phyloP scores from a whole-genome alignment of 2,113 vertebrate genomes.

The Sakesphorus luctuosus region DNA sequence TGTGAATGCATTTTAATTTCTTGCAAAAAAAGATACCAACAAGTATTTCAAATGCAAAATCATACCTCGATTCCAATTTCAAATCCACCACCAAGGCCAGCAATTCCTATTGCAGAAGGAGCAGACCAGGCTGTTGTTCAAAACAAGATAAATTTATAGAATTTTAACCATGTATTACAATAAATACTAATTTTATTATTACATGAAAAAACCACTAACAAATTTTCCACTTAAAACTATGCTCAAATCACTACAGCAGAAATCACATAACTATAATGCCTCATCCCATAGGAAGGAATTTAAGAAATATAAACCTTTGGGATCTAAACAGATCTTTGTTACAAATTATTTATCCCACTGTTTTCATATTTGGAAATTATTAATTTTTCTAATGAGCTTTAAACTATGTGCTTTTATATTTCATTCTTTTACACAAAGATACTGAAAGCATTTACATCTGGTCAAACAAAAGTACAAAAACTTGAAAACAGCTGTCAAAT shows the following conservation, averaged over 20 bases:
- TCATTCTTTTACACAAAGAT: not conserved
- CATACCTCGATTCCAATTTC: constrained; percentile 95
- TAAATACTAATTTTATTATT: not conserved
- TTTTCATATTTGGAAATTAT: not conserved
- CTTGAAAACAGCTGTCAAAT: not conserved
- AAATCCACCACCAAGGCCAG: constrained; percentile 95
- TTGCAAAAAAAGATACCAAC: constrained; percentile 20
- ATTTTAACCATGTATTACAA: not conserved
- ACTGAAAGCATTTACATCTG: not conserved
- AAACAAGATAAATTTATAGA: not conserved
- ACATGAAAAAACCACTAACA: not conserved
- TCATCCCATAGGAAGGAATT: not conserved
- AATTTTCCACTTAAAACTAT: not conserved
- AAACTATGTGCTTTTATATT: not conserved
- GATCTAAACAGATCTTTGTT: not conserved
- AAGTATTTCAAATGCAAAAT: not conserved
- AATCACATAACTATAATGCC: not conserved
- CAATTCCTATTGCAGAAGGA: constrained; percentile 95
- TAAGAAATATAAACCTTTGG: not conserved
- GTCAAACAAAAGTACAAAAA: not conserved
- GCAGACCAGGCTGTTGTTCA: constrained; percentile 89
- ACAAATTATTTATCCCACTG: not conserved
- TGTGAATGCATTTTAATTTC: not conserved
- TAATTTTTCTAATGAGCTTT: not conserved
- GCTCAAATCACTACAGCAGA: not conserved